Conservation (phyloP, 2,888 invertebrate genomes). For the Diaprepes abbreviatus region DNA sequence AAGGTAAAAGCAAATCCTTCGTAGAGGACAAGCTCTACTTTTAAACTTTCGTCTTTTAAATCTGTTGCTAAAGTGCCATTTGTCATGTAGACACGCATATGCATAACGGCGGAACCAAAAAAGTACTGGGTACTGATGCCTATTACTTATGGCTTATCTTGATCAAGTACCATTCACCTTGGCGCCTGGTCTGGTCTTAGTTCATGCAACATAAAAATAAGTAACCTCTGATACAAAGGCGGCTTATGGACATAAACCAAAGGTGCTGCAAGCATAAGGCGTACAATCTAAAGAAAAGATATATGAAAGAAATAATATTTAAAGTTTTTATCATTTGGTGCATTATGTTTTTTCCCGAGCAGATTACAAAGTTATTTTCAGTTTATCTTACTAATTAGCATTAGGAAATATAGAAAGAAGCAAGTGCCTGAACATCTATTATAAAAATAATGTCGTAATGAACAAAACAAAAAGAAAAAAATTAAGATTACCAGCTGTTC, state of each 20-base stretch:
- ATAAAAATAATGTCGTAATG: too few species aligned
- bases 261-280: background rate
- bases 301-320: too few species aligned
- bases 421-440: too few species aligned
- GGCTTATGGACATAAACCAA: background rate
- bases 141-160: conserved; percentile 50
- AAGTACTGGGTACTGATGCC: conserved; percentile 37
- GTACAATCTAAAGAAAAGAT: too few species aligned
- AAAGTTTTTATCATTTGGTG: too few species aligned
- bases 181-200: conserved; percentile 46
- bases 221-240: conserved; percentile 25
- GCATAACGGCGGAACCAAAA: conserved; percentile 44
- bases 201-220: conserved; percentile 42
- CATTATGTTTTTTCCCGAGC: too few species aligned
- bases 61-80: conserved; percentile 41
- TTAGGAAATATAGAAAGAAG: too few species aligned
- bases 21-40: background rate
- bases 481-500: too few species aligned
- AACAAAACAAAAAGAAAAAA: too few species aligned
- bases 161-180: conserved; percentile 48
- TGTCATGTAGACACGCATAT: conserved; percentile 43
- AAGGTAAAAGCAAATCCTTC: too few species aligned
- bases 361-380: too few species aligned
- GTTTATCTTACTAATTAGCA: too few species aligned
- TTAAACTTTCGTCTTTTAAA: conserved; percentile 3